phyloP scores from a whole-genome alignment of 2,113 vertebrate genomes.

The Pangasianodon hypophthalmus region DNA sequence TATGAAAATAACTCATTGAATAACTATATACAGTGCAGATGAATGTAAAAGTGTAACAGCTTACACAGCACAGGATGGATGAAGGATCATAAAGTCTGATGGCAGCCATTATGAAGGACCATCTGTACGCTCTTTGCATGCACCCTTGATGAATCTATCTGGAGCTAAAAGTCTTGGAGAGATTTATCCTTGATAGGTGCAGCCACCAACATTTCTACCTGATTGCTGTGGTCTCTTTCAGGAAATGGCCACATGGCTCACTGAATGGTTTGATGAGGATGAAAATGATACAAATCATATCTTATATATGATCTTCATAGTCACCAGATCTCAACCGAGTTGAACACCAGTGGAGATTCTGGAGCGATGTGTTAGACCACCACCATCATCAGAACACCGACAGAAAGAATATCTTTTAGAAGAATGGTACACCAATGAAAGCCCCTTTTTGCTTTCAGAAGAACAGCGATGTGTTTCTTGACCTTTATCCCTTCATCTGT shows the following conservation, averaged over 20 bases:
- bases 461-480: background rate
- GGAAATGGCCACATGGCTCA: background rate
- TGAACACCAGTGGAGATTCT: background rate
- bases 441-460: background rate
- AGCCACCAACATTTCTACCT: background rate
- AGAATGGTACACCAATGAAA: background rate
- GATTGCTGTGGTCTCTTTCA: background rate
- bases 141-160: background rate
- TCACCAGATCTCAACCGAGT: background rate
- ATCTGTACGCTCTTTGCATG: background rate
- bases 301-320: background rate
- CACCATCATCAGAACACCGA: background rate
- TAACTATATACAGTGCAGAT: background rate
- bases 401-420: background rate
- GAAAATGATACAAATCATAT: background rate
- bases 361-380: background rate
- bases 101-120: background rate
- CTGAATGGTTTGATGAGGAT: background rate
- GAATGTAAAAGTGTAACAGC: background rate
- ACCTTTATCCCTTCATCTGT: background rate
- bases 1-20: background rate
- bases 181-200: background rate
- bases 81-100: background rate
- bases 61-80: background rate
- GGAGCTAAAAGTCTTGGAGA: background rate